phyloP scores from a whole-genome alignment of 2,113 vertebrate species.

The Ictidomys tridecemlineatus region DNA sequence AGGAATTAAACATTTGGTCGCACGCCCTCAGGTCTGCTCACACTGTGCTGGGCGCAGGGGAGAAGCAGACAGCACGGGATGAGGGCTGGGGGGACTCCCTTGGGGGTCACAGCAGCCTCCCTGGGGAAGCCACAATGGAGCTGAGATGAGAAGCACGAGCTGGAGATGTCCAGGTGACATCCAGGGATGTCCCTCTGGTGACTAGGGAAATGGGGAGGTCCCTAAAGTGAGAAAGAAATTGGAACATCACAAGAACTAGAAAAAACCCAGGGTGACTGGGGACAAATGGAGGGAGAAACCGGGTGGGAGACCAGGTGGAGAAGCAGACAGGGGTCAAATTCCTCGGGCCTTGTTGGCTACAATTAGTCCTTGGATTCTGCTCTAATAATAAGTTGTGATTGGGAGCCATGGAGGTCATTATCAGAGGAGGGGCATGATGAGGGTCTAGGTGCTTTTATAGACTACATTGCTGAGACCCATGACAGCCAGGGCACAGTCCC shows the following conservation, averaged over 20 bases:
- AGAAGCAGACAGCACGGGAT: background rate
- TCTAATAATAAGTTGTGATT: background rate
- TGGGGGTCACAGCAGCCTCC: background rate
- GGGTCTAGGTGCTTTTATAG: background rate
- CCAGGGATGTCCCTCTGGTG: background rate
- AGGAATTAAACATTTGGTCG: background rate
- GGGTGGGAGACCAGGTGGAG: background rate
- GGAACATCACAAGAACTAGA: background rate
- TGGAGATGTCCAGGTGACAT: background rate
- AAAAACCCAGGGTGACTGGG: background rate
- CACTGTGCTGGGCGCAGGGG: rapidly evolving
- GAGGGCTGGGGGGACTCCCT: too few species aligned
- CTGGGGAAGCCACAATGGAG: background rate
- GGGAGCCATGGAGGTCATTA: background rate
- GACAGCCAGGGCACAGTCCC: background rate
- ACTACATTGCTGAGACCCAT: background rate
- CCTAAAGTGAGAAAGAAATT: background rate
- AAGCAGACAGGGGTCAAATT: background rate
- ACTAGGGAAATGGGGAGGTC: rapidly evolving
- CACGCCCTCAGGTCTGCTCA: background rate
- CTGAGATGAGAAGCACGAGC: background rate
- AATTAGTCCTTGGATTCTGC: background rate
- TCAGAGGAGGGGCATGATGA: background rate
- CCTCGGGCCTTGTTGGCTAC: background rate
- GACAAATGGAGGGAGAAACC: background rate